These are phyloP conservation scores for Phalacrocorax aristotelis DNA, from an alignment of 2,113 vertebrate genomes.

Conservation along the genomic window DNA sequence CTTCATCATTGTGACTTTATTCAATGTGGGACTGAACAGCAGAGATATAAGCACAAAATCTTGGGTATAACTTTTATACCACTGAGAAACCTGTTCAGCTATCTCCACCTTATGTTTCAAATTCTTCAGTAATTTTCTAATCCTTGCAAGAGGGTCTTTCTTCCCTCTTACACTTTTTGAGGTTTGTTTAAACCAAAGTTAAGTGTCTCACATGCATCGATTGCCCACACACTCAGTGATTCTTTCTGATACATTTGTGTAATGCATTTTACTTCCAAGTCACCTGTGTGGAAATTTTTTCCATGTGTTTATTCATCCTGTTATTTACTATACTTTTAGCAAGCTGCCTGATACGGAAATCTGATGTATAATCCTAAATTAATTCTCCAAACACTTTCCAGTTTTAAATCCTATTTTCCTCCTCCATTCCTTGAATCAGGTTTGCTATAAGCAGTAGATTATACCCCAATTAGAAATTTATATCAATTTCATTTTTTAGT, in stretches of 20 bases:
- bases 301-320: not conserved
- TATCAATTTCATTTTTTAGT: not conserved
- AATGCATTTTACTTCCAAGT: not conserved
- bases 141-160: not conserved
- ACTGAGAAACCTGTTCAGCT: not conserved
- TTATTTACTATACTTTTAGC: not conserved
- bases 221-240: not conserved
- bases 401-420: not conserved
- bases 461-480: not conserved
- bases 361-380: not conserved
- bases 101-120: not conserved
- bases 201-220: not conserved
- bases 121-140: not conserved
- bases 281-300: not conserved
- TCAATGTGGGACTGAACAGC: not conserved
- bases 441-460: not conserved
- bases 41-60: not conserved
- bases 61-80: not conserved
- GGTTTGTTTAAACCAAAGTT: not conserved
- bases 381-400: not conserved
- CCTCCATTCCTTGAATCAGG: not conserved
- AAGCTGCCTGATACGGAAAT: not conserved
- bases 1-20: not conserved
- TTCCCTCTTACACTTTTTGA: not conserved
- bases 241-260: not conserved